These are phyloP conservation scores for Nothoprocta perdicaria DNA, from an alignment of 2,113 vertebrate species.

Conservation along the genomic window DNA sequence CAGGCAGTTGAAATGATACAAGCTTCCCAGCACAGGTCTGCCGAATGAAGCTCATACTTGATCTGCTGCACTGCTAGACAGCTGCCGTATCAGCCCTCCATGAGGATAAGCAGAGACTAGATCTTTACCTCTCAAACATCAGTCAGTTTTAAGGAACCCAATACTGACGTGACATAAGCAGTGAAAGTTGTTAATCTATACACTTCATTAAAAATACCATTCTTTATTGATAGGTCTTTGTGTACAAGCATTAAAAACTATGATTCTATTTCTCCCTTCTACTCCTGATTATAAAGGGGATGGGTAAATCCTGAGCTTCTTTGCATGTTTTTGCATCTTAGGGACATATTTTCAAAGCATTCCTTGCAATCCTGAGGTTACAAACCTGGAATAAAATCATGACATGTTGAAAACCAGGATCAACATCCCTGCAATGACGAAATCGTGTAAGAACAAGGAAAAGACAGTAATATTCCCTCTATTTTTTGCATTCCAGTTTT, in stretches of 20 bases:
- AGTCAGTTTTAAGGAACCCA: not conserved
- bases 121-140: not conserved
- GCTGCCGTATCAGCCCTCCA: not conserved
- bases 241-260: not conserved
- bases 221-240: not conserved
- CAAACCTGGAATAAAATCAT: not conserved
- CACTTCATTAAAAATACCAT: not conserved
- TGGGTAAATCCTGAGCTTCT: not conserved
- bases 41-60: not conserved
- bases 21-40: not conserved
- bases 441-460: not conserved
- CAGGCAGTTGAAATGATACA: not conserved
- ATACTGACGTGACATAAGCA: not conserved
- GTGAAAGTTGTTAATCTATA: not conserved
- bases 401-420: not conserved
- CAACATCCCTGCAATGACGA: not conserved
- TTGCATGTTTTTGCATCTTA: not conserved
- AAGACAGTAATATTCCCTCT: not conserved
- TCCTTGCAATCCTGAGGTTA: not conserved
- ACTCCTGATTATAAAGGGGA: not conserved
- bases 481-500: not conserved
- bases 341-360: not conserved
- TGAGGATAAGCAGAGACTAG: not conserved
- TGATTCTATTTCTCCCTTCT: not conserved
- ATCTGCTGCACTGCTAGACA: not conserved